Evolutionary conservation across 2,797 vertebrate genomes (phyloP).

Genomic region (Pangasius sanitwongsei): DNA sequence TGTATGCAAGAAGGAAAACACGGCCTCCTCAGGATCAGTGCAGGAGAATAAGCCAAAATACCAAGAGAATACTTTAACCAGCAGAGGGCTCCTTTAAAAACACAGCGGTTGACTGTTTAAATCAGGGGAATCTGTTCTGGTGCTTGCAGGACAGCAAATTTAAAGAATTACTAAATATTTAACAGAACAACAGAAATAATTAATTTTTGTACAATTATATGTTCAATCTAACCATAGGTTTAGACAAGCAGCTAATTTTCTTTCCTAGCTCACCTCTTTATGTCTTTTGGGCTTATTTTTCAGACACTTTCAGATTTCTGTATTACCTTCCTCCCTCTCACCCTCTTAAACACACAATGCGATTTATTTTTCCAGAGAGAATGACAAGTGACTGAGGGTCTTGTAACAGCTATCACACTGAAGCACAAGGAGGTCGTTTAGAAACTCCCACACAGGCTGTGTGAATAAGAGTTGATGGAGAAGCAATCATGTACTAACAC

Average conservation of each 20-base stretch:
- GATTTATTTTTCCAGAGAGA: neutral
- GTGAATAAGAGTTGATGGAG: constrained; percentile 18
- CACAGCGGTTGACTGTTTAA: neutral
- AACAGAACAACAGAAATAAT: neutral
- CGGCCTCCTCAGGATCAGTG: neutral
- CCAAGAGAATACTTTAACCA: neutral
- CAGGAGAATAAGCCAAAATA: neutral
- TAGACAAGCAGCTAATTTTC: neutral
- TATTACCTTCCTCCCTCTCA: neutral
- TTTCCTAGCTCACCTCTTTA: too few relatives aligned
- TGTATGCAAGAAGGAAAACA: neutral
- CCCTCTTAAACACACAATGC: neutral
- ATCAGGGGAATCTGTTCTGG: neutral
- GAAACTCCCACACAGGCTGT: neutral
- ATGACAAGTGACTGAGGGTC: constrained; percentile 9
- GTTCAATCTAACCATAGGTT: neutral
- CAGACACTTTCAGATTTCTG: neutral
- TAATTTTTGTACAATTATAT: neutral
- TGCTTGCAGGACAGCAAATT: neutral
- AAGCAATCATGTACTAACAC: constrained; percentile 5
- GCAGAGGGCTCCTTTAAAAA: neutral
- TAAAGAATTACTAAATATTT: neutral
- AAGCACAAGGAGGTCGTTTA: neutral
- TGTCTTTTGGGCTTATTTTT: neutral
- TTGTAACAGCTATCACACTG: neutral